These are phyloP conservation scores for Lathronympha strigana DNA, from an alignment of 2,888 invertebrate species.

Conservation along the genomic window DNA sequence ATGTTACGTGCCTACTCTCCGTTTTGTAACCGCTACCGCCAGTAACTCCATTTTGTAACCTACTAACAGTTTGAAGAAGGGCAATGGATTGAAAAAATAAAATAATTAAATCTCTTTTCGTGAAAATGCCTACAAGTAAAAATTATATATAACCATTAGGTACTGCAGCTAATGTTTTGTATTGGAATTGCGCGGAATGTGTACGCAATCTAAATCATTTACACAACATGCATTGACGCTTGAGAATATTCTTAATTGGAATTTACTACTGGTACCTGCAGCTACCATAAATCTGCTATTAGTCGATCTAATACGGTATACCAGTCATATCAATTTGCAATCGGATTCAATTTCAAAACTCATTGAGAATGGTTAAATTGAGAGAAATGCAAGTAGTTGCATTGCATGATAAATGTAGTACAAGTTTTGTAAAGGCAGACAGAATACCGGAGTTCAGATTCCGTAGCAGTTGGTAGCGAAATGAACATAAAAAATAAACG, in stretches of 20 bases:
- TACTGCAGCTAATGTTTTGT: not conserved
- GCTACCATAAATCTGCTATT: conserved; percentile 26
- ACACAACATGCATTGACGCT: conserved; percentile 14
- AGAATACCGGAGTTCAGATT: not conserved
- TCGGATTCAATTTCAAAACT: conserved; percentile 30
- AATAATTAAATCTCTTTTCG: no score
- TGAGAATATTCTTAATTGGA: conserved; percentile 31
- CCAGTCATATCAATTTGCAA: conserved; percentile 37
- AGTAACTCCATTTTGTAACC: no score
- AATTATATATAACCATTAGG: not conserved
- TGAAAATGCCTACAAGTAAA: not conserved
- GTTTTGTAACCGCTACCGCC: no score
- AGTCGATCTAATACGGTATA: conserved; percentile 36
- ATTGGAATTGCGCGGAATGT: conserved; percentile 6
- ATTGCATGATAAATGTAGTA: not conserved
- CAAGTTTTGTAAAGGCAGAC: not conserved
- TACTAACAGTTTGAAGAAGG: no score
- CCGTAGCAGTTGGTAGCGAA: no score
- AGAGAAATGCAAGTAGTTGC: conserved; percentile 4
- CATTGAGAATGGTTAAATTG: conserved; percentile 15
- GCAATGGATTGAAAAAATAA: no score
- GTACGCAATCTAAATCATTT: conserved; percentile 21
- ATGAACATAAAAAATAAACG: no score
- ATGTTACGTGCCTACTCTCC: no score
- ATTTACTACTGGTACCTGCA: conserved; percentile 37